Evolutionary conservation across 23 tunicate species (phyloP).

Genomic region (Clavelina lepadiformis): DNA sequence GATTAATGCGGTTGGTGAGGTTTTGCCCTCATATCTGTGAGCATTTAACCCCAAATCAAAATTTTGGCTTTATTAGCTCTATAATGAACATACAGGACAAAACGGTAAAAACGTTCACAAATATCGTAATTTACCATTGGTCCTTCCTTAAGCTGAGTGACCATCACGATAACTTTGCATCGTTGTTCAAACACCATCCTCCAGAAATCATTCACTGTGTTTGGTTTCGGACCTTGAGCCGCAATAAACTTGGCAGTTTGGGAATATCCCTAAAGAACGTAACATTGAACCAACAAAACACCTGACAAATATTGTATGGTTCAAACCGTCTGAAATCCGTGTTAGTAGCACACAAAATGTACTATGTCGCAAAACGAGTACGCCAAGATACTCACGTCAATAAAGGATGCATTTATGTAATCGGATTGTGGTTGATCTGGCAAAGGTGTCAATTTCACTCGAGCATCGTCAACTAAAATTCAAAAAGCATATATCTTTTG

Average conservation of each 20-base stretch:
- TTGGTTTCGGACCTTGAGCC: slow-evolving; percentile 83
- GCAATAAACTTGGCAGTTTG: slow-evolving; percentile 79
- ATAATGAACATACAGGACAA: too few species aligned
- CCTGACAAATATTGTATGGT: too few species aligned
- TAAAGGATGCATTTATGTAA: slow-evolving; percentile 87
- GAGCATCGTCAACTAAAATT: not conserved
- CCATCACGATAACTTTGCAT: slow-evolving; percentile 37
- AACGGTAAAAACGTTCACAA: too few species aligned
- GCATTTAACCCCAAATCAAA: too few species aligned
- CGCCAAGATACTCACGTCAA: slow-evolving; percentile 66
- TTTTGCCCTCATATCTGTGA: too few species aligned
- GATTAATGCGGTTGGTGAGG: too few species aligned
- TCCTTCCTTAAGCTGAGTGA: slow-evolving; percentile 20
- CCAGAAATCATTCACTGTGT: slow-evolving; percentile 90
- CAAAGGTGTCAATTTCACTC: not conserved
- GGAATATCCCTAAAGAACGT: slow-evolving; percentile 67
- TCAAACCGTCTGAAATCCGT: too few species aligned
- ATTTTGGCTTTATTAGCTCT: too few species aligned
- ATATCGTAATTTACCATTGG: slow-evolving; percentile 33
- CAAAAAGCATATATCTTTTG: too few species aligned
- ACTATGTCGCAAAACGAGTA: too few species aligned
- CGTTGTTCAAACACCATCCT: slow-evolving; percentile 45
- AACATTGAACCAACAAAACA: too few species aligned
- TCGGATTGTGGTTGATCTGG: slow-evolving; percentile 17
- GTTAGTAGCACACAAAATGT: too few species aligned